A percentile compares a stretch with the other conserved stretches of the same genome.
Conservation (phyloP, 2,888 invertebrate genomes). For the Panopea generosa region DNA sequence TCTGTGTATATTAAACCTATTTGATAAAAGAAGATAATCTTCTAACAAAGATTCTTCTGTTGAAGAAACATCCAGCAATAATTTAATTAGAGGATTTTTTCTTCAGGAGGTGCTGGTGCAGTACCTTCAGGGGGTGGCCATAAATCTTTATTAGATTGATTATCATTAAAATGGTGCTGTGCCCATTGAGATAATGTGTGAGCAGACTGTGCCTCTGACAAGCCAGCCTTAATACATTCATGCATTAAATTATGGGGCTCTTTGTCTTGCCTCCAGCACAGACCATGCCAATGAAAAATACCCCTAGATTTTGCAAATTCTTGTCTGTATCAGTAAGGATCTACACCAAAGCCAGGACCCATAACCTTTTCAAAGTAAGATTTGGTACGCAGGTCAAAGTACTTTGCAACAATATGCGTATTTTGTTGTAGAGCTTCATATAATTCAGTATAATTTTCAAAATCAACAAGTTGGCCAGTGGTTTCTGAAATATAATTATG, state of each 20-base stretch:
- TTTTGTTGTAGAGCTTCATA: constrained; percentile 61
- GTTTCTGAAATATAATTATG: constrained; percentile 45
- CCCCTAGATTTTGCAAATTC: constrained; percentile 67
- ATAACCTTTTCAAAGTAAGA: constrained; percentile 65
- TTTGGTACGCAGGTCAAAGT: constrained; percentile 52
- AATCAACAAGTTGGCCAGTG: constrained; percentile 41
- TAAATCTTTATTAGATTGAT: constrained; percentile 57
- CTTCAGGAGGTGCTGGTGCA: constrained; percentile 57
- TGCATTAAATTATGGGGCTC: constrained; percentile 58
- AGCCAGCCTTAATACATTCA: constrained; percentile 43
- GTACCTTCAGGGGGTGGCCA: constrained; percentile 70
- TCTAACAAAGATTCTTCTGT: constrained; percentile 57
- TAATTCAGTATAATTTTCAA: constrained; percentile 31
- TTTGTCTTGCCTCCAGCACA: constrained; percentile 50
- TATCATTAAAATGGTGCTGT: constrained; percentile 39
- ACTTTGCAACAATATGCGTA: constrained; percentile 63
- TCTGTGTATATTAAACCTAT: constrained; percentile 58
- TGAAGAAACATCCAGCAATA: constrained; percentile 63
- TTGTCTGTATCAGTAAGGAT: constrained; percentile 66
- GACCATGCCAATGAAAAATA: constrained; percentile 69
- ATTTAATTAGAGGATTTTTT: constrained; percentile 63
- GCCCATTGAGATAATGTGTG: constrained; percentile 55
- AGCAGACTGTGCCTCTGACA: constrained; percentile 47
- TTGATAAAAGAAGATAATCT: constrained; percentile 50
- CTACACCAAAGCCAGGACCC: constrained; percentile 65